Evolutionary conservation across 2,113 vertebrate species (phyloP).

Genomic region (Ictalurus punctatus): DNA sequence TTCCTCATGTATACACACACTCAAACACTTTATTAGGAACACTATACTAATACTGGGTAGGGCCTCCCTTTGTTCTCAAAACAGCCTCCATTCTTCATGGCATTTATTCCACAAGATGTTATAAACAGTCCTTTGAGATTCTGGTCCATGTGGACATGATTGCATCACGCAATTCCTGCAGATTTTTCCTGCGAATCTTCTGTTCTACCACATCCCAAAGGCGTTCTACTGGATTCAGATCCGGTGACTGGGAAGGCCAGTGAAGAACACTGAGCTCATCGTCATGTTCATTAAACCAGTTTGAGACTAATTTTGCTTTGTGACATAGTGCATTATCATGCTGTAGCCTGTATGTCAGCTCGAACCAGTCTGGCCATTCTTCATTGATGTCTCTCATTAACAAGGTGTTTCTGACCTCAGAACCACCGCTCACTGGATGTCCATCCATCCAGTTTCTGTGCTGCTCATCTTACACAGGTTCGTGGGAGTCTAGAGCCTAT

Average conservation of each 20-base stretch:
- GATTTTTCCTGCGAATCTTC: no score
- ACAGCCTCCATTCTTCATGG: background rate
- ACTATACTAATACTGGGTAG: background rate
- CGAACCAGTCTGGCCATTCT: background rate
- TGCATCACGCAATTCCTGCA: no score
- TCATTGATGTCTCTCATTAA: background rate
- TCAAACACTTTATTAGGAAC: background rate
- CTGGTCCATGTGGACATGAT: background rate
- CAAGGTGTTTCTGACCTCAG: background rate
- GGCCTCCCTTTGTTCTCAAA: background rate
- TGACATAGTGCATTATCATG: no score
- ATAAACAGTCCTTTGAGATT: background rate
- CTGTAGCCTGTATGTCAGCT: background rate
- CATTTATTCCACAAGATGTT: background rate
- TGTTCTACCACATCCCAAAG: no score
- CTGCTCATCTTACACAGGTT: no score
- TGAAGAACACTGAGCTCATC: no score
- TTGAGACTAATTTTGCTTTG: background rate
- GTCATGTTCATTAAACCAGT: background rate
- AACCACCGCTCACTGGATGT: background rate
- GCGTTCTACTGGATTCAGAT: no score
- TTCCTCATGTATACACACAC: no score
- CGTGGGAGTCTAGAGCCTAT: no score
- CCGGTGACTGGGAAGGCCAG: no score
- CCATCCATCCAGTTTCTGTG: no score